Conservation (phyloP, 2,113 vertebrate genomes). For the Seriola aureovittata region DNA sequence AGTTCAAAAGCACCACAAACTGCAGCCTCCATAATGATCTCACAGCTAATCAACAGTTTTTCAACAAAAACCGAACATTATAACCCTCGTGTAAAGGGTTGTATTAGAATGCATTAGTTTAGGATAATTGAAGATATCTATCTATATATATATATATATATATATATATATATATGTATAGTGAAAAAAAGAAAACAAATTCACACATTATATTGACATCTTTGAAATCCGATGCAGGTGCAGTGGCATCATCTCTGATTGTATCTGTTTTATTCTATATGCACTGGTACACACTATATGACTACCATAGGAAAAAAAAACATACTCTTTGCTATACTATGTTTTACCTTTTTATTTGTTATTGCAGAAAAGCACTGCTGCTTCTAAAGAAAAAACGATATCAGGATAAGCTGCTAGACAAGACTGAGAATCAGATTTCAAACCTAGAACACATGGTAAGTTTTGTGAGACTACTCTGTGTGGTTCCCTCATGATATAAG, state of each 20-base stretch:
- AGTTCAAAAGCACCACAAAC: no score
- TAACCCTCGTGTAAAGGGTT: not conserved
- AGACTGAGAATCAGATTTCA: conserved; percentile 93
- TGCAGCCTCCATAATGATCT: no score
- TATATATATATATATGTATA: no score
- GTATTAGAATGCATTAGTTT: not conserved
- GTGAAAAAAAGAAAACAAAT: not conserved
- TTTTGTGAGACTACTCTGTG: not conserved
- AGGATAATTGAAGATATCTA: no score
- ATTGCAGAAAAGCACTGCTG: conserved; percentile 89
- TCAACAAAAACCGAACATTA: no score
- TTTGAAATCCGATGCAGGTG: not conserved
- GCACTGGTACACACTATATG: not conserved
- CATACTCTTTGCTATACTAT: not conserved
- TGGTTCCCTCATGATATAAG: not conserved
- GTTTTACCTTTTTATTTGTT: conserved; percentile 10
- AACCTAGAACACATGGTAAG: conserved; percentile 94
- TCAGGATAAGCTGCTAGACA: conserved; percentile 92
- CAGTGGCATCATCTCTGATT: not conserved
- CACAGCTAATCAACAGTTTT: no score
- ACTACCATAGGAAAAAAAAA: not conserved
- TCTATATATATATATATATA: no score
- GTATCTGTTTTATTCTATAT: not conserved
- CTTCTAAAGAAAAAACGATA: conserved; percentile 95
- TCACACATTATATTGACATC: not conserved